phyloP scores from a whole-genome alignment of 2,113 vertebrate species.

The Sardina pilchardus region DNA sequence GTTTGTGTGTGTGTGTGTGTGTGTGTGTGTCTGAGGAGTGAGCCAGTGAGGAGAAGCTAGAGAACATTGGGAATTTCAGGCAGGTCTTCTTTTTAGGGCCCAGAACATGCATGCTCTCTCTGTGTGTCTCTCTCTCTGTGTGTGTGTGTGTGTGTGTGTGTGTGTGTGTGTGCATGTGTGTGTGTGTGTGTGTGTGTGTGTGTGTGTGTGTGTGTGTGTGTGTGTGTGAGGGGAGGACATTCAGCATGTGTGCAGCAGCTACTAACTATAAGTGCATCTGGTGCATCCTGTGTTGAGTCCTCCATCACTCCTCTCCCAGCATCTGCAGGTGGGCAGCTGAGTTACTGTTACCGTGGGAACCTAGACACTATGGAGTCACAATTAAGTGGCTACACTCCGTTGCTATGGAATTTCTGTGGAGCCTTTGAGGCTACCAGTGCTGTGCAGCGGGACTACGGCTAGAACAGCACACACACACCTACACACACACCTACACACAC shows the following conservation, averaged over 20 bases:
- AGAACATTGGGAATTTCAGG: too few species aligned
- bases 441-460: not conserved
- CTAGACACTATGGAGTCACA: not conserved
- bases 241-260: too few species aligned
- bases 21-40: not conserved
- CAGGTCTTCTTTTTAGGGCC: too few species aligned
- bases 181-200: too few species aligned
- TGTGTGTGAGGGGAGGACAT: too few species aligned
- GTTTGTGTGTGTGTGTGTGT: not conserved
- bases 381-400: not conserved
- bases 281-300: too few species aligned
- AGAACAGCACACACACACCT: not conserved
- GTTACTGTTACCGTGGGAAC: not conserved
- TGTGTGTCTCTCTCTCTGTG: not conserved
- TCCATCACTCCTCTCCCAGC: not conserved
- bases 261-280: too few species aligned
- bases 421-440: not conserved
- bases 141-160: conserved; percentile 26
- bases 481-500: not conserved
- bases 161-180: not conserved
- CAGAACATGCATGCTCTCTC: not conserved
- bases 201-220: too few species aligned
- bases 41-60: too few species aligned
- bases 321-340: not conserved
- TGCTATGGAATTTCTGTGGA: not conserved